Base-by-base conservation (phyloP, 2,797 vertebrate genomes). In the Lagocephalus sceleratus region DNA sequence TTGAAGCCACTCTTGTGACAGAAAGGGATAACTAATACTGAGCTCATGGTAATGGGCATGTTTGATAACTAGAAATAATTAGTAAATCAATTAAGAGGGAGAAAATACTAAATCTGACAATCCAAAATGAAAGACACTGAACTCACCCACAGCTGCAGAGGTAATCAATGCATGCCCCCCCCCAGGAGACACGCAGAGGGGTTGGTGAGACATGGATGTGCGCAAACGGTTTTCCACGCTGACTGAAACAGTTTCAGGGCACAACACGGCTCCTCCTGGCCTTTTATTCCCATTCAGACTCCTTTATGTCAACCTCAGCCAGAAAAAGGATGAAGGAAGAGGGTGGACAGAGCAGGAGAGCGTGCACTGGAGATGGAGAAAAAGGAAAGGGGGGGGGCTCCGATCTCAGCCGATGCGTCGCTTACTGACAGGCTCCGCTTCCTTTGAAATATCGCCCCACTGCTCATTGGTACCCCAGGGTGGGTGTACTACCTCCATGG, bases 321-420 rank as follows among this genome's bases (percentile, higher is more conserved):
- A 44, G 57, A 68, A 39, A 51, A 35, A 57, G 57, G 49, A 47
- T 22, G 20, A 16, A 41, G 42, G 50, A 49, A 52, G 64, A 20
- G 48, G 47, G 17, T 42, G 40, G 40, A 42, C 19, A 10, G 53
- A 49, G 51, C 29, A 50, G 50, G 60, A 47, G 56, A 46, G 54
- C 19, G 52, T 19, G 61, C 29, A 25, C 63, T 11, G 41, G 57
- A 56, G 55, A 59, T 46, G 60, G 39, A 65, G 66, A 51, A 61
- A 46, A 17, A 21, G 29, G 58, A 51, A 25, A 9, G 17, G 50
- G 47, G 47, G 58, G 63, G 68, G 54, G 69, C 73, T 90, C 84
- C 82, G 68, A 79, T 89, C 83, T 91, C 88, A 91, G 73, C 86
- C 88, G 79, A 87, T 75, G 86, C 83, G 86, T 85, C 81, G 87